Conservation (phyloP, 2,888 invertebrate species). For the Stenolophus ochropezus region DNA sequence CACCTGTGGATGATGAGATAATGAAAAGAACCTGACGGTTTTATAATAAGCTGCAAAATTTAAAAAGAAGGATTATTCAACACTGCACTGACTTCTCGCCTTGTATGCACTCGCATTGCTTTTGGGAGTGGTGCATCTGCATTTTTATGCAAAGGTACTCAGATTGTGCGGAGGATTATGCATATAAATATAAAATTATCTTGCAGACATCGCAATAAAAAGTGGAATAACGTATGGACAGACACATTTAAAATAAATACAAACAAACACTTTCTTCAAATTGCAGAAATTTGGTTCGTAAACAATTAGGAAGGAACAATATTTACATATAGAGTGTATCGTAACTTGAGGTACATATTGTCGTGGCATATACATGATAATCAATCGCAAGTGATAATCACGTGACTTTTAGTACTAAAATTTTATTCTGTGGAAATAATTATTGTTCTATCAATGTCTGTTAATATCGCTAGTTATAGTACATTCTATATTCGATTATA, state of each 20-base stretch:
- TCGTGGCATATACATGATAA: no score
- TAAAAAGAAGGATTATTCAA: not conserved
- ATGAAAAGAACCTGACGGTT: not conserved
- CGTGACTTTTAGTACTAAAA: no score
- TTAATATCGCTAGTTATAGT: no score
- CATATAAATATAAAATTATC: not conserved
- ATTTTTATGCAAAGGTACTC: not conserved
- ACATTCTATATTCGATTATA: no score
- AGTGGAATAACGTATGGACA: not conserved
- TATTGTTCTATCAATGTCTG: no score
- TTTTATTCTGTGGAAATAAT: no score
- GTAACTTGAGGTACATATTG: no score
- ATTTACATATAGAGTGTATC: no score
- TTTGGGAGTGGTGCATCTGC: not conserved
- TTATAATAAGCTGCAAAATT: not conserved
- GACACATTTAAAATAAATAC: not conserved
- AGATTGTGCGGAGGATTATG: not conserved
- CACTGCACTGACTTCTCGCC: not conserved
- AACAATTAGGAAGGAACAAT: no score
- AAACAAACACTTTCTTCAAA: no score
- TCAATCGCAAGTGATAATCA: no score
- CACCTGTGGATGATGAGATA: constrained; percentile 20
- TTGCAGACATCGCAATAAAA: not conserved
- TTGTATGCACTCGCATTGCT: not conserved
- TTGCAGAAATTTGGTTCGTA: not conserved